Base-by-base conservation (phyloP, 2,888 invertebrate species). In the Eudasyphora cyanicolor region DNA sequence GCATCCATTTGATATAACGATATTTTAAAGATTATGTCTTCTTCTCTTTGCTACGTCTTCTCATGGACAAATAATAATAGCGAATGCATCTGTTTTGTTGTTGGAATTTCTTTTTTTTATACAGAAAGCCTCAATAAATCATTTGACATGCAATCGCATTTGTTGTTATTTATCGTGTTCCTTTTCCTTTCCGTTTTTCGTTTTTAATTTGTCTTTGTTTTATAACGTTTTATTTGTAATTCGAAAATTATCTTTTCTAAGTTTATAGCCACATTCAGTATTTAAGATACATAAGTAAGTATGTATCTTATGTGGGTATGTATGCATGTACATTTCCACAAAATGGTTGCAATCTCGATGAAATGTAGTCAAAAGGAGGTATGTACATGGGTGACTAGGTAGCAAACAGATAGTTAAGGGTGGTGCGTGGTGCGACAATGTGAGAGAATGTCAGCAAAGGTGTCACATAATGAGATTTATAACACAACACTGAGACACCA, bases 51-150 rank as follows among this genome's bases (percentile, higher is more conserved):
- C 54, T 38, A n/a, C n/a, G n/a, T n/a, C n/a, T n/a, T 38, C 64
- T 29, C 35, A 64, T 19, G n/a, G 7, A 1, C 12, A 67, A 60
- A 84, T 21, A 76, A 67, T 42, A 45, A 21, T 49, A 70, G 62
- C n/a, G 62, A 73, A 32, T 78, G 49, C 60, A 84, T 79, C 76
- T 81, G 81, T 71, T 73, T 67, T 10, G n/a, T 19, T 24, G 64
- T 57, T 24, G 38, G 35, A 35, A 64, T 49, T 49, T 5, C 73
- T 64, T 35, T n/a, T n/a, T 76, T 81, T 84, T 81, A 79, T 81
- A 73, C 54, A 79, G 76, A 84, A 81, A 81, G 78, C 81, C 81
- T 79, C 73, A 64, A 84, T 84, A 84, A 84, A 84, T 84, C 84
- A 84, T 84, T 84, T 76, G 84, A 79, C 84, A 84, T 81, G 84